Percentiles rank a stretch among this genome's conserved stretches.
Conservation (phyloP, 2,113 vertebrate genomes). For the Pelecanus crispus region DNA sequence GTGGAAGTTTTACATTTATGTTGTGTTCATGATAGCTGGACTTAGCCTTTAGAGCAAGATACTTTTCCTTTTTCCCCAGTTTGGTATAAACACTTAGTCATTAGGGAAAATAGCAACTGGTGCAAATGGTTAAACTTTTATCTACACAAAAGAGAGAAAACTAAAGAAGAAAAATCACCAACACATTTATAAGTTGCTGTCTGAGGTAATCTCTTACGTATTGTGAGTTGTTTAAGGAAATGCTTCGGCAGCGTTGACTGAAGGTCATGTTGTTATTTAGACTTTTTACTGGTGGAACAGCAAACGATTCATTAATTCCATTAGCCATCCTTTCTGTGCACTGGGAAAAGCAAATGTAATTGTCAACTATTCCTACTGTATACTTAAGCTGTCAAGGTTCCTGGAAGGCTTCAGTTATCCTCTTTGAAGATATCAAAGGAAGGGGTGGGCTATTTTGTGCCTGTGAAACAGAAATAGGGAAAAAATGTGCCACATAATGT, state of each 20-base stretch:
- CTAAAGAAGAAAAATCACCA: constrained; percentile 13
- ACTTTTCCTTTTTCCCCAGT: neutral
- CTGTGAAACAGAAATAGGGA: constrained; percentile 22
- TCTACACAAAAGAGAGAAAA: neutral
- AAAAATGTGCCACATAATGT: neutral
- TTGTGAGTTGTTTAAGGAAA: constrained; percentile 25
- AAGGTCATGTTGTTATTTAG: constrained; percentile 43
- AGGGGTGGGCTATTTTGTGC: constrained; percentile 23
- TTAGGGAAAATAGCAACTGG: neutral
- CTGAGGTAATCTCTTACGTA: neutral
- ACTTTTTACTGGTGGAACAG: constrained; percentile 33
- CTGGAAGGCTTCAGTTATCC: constrained; percentile 47
- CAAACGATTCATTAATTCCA: constrained; percentile 49
- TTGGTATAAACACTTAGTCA: neutral
- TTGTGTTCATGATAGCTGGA: neutral
- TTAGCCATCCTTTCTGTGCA: constrained; percentile 39
- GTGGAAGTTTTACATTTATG: neutral
- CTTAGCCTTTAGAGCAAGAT: neutral
- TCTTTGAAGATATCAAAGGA: constrained; percentile 32
- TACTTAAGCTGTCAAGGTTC: constrained; percentile 58
- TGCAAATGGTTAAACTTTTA: neutral
- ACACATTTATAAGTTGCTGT: neutral
- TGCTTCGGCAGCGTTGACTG: neutral
- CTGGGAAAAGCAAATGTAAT: constrained; percentile 40
- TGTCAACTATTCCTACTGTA: constrained; percentile 28